These are phyloP conservation scores for Tinea semifulvella DNA, from an alignment of 2,888 invertebrate genomes.

Conservation along the genomic window DNA sequence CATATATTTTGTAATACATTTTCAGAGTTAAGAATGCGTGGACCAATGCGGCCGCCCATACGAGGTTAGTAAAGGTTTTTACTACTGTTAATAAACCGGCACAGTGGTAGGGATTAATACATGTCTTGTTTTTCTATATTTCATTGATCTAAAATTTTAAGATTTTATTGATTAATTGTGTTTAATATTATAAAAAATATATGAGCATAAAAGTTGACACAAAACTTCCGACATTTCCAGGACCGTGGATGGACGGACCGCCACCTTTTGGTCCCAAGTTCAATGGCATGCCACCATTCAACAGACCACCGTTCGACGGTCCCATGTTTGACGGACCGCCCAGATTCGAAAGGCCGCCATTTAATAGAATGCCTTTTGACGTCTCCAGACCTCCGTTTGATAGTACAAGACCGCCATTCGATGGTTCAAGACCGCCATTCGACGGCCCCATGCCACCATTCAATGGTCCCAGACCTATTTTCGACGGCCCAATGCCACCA, in stretches of 20 bases:
- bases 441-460: conserved; percentile 32
- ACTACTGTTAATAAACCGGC: background rate
- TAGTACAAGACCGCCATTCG: conserved; percentile 28
- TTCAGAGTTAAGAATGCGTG: conserved; percentile 60
- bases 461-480: conserved; percentile 24
- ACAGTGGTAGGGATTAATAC: background rate
- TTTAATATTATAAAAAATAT: background rate
- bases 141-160: too few species aligned
- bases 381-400: conserved; percentile 31
- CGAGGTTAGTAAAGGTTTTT: conserved; percentile 35
- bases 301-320: conserved; percentile 31
- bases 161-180: too few species aligned
- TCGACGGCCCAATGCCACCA: conserved; percentile 30
- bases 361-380: conserved; percentile 51
- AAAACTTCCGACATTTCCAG: conserved; percentile 29
- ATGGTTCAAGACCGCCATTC: conserved; percentile 27
- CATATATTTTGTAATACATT: conserved; percentile 25
- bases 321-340: conserved; percentile 29
- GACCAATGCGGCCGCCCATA: conserved; percentile 46
- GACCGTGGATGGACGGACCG: conserved; percentile 56
- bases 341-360: conserved; percentile 52
- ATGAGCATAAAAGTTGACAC: background rate
- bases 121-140: background rate
- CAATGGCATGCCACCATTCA: conserved; percentile 50
- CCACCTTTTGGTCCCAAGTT: conserved; percentile 42